Evolutionary conservation across 64 coral and sea anemone genomes (phyloP), one percentile per base, ranked within the genome.

Genomic region (Montipora foliosa): DNA sequence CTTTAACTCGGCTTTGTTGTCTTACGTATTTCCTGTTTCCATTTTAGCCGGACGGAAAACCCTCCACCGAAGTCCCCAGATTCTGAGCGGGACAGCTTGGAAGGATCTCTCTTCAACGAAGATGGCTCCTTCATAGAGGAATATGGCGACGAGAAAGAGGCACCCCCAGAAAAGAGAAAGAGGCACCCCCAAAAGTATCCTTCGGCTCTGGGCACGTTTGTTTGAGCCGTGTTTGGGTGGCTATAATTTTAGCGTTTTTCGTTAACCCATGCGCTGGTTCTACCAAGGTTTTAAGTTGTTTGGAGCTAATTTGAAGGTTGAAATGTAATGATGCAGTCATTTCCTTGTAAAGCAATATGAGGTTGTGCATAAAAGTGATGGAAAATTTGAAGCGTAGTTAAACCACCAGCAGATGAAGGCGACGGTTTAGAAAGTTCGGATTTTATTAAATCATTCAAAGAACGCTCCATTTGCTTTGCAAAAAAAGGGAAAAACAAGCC

Each of bases 61-160:
- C 92, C 92, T 15, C 92, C 92, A 45, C 92, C 80, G 9, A 93
- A 62, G 50, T 8, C 21, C 16, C 6, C 57, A 5, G 92, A 88
- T n/a, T 78, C 77, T 61, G 84, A 80, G 6, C 75, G 78, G 1
- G 77, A 93, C 75, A 93, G 92, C 66, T 59, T 93, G 9, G 92
- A 93, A 29, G 92, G 77, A 16, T 77, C 92, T 44, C 83, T 88
- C 19, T 81, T 93, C 59, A 93, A 93, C 67, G 84, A 93, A 57
- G 92, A 93, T 79, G 92, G 92, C 17, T 93, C 92, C 62, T 93
- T 93, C 25, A 93, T 93, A 24, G 92, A 87, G 70, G 92, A 93
- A 60, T 93, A 93, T 81, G 92, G 92, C 9, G 92, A 93, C 21
- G 92, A 93, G 21, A 93, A 88, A 46, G 75, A 93, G 29, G 51